Base-by-base conservation (phyloP, 2,797 vertebrate genomes). In the Enteromius afrohamiltoni region DNA sequence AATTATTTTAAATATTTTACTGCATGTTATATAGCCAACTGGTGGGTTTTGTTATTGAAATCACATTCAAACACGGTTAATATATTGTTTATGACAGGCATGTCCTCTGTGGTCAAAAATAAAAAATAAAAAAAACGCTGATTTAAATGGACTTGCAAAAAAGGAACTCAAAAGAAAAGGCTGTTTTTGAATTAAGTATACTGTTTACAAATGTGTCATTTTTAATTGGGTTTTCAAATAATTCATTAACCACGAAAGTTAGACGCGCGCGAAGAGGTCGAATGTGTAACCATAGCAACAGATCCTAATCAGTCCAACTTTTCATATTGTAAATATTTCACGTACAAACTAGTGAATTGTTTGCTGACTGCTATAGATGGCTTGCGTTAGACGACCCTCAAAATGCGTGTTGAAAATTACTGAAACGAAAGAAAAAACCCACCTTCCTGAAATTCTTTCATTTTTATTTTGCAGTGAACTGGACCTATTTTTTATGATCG, bases 401-500 rank as follows among this genome's bases (percentile, higher is more conserved):
- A 42, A 8, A 29, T 51, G 70, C 17, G 9, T 21, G 19, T 55
- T 37, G 40, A 75, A 55, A 31, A 73, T 26, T 0, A 68, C 4
- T 70, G 23, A 31, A 31, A 31, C 4, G 2, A 42, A 49, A 23
- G 14, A 16, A 37, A 17, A 60, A 60, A 16, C 16, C 6, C 2
- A 62, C n/a, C 10, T 11, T 60, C 10, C 23, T 60, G 55, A 29
- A 31, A 64, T 64, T 9, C 3, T 31, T 64, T 31, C 1, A 31
- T 65, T 19, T 65, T 40, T 55, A 40, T 78, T 67, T 79, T 79
- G 29, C 77, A 79, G 77, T 65, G 45, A 65, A 49, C 29, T 9
- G 77, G 77, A 65, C 17, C 3, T 8, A 14, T 3, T 7, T 64
- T 34, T 31, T 9, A 62, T 26, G 7, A 23, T 74, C 19, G 10